These are phyloP conservation scores for Caenorhabditis brenneri DNA, from an alignment of 1,140 invertebrate genomes.

Conservation along the genomic window DNA sequence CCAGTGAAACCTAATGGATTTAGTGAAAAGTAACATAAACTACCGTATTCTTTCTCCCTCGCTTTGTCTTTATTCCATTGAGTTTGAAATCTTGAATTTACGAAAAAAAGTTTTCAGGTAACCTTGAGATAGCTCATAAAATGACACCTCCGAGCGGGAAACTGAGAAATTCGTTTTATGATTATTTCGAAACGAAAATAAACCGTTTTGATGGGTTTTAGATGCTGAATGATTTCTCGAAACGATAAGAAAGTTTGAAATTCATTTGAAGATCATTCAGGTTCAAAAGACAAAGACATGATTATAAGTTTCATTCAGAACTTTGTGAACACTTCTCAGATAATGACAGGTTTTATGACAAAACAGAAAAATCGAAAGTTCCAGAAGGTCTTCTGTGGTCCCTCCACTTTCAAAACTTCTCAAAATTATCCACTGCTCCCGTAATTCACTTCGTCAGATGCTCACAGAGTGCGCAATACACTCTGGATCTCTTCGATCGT, in stretches of 20 bases:
- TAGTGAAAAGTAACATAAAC: not conserved
- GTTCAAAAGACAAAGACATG: no score
- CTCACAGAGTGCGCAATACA: slow-evolving; percentile 9
- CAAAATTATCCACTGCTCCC: not conserved
- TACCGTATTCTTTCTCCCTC: not conserved
- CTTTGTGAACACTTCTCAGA: not conserved
- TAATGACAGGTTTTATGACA: not conserved
- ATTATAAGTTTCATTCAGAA: no score
- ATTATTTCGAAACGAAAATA: not conserved
- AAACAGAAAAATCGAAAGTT: no score
- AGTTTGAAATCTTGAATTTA: not conserved
- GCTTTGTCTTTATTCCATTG: not conserved
- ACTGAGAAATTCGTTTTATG: not conserved
- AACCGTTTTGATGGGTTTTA: not conserved
- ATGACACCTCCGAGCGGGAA: not conserved
- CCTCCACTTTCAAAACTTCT: not conserved
- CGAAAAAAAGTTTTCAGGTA: not conserved
- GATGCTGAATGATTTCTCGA: slow-evolving; percentile 12
- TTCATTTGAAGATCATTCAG: no score
- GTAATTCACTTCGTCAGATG: slow-evolving; percentile 20
- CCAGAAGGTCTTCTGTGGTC: no score
- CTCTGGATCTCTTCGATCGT: not conserved
- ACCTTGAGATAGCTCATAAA: slow-evolving; percentile 25
- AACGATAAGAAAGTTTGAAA: slow-evolving; percentile 12
- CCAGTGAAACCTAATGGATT: slow-evolving; percentile 14